Base-by-base conservation (phyloP, 2,797 vertebrate species). In the Centropyge bicolor region DNA sequence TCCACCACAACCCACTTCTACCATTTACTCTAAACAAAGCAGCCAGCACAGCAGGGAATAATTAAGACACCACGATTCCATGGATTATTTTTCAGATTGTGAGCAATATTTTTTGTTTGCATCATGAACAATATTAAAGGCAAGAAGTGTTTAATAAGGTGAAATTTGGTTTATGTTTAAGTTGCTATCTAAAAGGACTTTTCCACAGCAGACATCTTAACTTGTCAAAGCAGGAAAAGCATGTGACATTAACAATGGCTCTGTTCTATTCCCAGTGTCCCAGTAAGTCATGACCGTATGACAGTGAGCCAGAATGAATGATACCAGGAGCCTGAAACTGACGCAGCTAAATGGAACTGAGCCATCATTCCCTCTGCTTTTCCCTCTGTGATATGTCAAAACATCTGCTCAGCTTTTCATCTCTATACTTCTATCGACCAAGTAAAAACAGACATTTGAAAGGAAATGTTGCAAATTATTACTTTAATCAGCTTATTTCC, bases 401-500 rank as follows among this genome's bases (percentile, higher is more conserved):
- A 9, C 19, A 20, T 8, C 22, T 14, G 13, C 19, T 43, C 46
- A 27, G 5, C n/a, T 55, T 46, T 60, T 62, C 20, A 19, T 40
- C 10, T 12, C 35, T 14, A 6, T 16, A 64, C 5, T 45, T 54
- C 8, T 17, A 6, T 11, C 31, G 49, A 3, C 4, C 1, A 17
- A 73, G 10, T 4, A 3, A 35, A 48, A 59, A 62, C 12, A 48
- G 14, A 45, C 40, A 22, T 14, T 9, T 0, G 8, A 64, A 7
- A 38, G 16, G 9, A 70, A 74, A 74, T 31, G 5, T 62, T 63
- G 22, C 54, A 67, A 78, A 70, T 69, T 36, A n/a, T 70, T n/a
- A 38, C 81, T 91, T 90, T 93, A 91, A 88, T 91, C 41, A 55
- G 2, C 67, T 52, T 14, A 36, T 80, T 84, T 65, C 35, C 19